These are phyloP conservation scores for Typhlichthys eigenmanni DNA, from an alignment of 2,797 vertebrate genomes.

Conservation along the genomic window DNA sequence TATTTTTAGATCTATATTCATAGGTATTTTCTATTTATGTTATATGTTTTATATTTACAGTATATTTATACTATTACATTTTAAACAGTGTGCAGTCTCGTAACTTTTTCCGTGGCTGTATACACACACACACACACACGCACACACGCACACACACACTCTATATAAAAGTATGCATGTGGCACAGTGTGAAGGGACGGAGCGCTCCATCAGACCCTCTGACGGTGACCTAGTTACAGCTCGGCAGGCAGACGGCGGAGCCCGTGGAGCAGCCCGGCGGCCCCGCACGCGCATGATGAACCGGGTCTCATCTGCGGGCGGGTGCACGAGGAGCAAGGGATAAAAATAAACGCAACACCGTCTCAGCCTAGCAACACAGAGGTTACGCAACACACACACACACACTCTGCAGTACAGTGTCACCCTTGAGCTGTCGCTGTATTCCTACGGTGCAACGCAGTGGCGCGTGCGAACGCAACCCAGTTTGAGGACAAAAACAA, in stretches of 20 bases:
- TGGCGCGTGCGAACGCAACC: not conserved
- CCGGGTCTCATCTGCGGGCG: conserved; percentile 49
- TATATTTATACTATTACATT: too few species aligned
- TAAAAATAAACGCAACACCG: conserved; percentile 71
- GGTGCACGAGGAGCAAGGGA: conserved; percentile 46
- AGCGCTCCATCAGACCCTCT: conserved; percentile 6
- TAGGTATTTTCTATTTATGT: too few species aligned
- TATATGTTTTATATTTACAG: too few species aligned
- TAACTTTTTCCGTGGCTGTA: too few species aligned
- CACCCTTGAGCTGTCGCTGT: conserved; percentile 55
- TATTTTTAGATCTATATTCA: too few species aligned
- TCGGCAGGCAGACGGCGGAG: conserved; percentile 48
- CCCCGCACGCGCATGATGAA: conserved; percentile 55
- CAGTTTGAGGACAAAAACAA: not conserved
- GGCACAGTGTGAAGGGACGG: conserved; percentile 11
- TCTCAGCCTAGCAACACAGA: conserved; percentile 69
- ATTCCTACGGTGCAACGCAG: conserved; percentile 11
- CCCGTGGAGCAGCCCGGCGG: conserved; percentile 43
- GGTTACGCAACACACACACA: conserved; percentile 60
- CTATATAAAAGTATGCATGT: too few species aligned
- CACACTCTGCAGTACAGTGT: conserved; percentile 29
- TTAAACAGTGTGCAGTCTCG: too few species aligned
- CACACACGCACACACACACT: too few species aligned
- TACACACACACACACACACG: too few species aligned
- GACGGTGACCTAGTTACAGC: conserved; percentile 67